Evolutionary conservation across 1,140 invertebrate species (phyloP).

Genomic region (Nephila pilipes): DNA sequence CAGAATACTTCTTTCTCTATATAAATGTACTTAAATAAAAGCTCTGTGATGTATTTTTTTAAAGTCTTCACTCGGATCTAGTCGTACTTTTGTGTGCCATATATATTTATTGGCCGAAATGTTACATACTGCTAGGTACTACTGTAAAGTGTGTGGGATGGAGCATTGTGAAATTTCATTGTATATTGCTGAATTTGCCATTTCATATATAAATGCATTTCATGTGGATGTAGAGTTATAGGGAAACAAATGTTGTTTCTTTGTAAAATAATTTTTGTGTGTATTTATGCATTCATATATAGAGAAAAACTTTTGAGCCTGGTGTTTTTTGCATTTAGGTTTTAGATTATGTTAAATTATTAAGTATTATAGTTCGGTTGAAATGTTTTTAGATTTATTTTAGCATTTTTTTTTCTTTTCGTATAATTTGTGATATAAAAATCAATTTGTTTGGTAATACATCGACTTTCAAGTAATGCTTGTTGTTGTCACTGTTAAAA

Average conservation of each 20-base stretch:
- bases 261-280: background rate
- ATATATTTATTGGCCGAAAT: conserved; percentile 42
- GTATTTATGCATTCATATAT: background rate
- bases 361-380: too few species aligned
- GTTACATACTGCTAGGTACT: background rate
- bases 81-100: conserved; percentile 63
- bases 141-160: background rate
- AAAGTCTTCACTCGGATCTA: conserved; percentile 54
- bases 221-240: conserved; percentile 12
- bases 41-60: conserved; percentile 70
- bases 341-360: too few species aligned
- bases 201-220: background rate
- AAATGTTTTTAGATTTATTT: too few species aligned
- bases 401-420: too few species aligned
- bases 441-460: too few species aligned
- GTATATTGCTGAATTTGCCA: conserved; percentile 14
- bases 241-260: background rate
- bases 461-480: too few species aligned
- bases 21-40: conserved; percentile 62
- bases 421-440: too few species aligned
- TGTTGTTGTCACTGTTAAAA: too few species aligned
- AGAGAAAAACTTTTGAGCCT: too few species aligned
- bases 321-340: too few species aligned
- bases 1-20: conserved; percentile 44
- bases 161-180: background rate